Conservation (phyloP, 2,888 invertebrate genomes). For the Cantharis lateralis region DNA sequence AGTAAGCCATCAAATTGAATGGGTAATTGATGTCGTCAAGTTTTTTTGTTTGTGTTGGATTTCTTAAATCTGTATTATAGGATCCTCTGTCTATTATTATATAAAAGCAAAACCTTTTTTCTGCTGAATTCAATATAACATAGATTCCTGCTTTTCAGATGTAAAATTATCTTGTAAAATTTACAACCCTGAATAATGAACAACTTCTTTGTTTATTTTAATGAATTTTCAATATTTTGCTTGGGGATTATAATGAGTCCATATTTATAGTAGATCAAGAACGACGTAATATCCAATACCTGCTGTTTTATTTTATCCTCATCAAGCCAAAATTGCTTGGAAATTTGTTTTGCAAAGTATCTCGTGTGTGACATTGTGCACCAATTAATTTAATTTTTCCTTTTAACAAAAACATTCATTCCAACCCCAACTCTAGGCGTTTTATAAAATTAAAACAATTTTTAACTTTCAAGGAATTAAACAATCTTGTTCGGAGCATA, state of each 20-base stretch:
- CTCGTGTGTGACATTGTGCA: not conserved
- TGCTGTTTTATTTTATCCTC: not conserved
- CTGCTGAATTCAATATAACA: not conserved
- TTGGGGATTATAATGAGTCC: not conserved
- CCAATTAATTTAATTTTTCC: not conserved
- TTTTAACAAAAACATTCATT: not conserved
- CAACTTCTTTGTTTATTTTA: not conserved
- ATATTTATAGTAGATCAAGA: not conserved
- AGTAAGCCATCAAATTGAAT: not conserved
- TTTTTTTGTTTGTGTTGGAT: not conserved
- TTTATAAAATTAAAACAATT: not conserved
- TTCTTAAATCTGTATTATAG: not conserved
- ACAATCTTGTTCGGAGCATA: not conserved
- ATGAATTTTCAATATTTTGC: not conserved
- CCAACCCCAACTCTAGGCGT: not conserved
- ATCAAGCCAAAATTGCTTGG: not conserved
- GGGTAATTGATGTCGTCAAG: not conserved
- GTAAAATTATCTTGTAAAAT: not conserved
- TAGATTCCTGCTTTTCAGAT: not conserved
- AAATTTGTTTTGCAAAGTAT: not conserved
- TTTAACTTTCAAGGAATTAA: not conserved
- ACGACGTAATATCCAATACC: not conserved
- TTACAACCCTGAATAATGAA: not conserved
- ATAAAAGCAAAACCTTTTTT: not conserved
- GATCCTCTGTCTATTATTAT: not conserved